Conservation (phyloP, 2,797 vertebrate species). For the Spatula clypeata region DNA sequence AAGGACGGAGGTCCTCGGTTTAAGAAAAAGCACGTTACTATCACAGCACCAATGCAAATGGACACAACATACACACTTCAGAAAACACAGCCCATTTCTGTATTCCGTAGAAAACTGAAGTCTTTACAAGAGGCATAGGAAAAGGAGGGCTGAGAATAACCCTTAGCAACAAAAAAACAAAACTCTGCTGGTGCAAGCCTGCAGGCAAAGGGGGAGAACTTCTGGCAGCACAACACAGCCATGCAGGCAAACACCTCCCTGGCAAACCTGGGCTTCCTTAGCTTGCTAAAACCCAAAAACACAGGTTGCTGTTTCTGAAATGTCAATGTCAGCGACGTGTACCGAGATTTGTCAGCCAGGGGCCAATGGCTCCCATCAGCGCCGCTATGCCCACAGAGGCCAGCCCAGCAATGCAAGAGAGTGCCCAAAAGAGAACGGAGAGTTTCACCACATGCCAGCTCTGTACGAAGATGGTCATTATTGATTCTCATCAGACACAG, state of each 20-base stretch:
- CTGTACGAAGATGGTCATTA: not conserved
- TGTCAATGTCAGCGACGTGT: rapidly evolving
- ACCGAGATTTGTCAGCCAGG: not conserved
- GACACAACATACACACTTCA: too few species aligned
- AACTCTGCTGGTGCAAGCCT: rapidly evolving
- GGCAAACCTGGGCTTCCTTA: rapidly evolving
- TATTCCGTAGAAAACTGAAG: not conserved
- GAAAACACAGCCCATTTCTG: not conserved
- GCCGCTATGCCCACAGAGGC: not conserved
- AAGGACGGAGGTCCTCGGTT: rapidly evolving
- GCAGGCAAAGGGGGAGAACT: rapidly evolving
- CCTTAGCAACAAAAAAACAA: rapidly evolving
- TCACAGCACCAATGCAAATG: not conserved
- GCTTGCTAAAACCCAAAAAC: not conserved
- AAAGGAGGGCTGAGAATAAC: not conserved
- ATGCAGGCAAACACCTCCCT: rapidly evolving
- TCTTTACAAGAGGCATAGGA: not conserved
- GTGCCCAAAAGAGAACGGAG: not conserved
- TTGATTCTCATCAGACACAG: slow-evolving; percentile 34
- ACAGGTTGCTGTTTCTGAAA: not conserved
- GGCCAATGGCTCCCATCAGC: not conserved
- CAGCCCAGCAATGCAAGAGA: not conserved
- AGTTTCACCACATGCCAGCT: slow-evolving; percentile 1
- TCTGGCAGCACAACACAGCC: rapidly evolving
- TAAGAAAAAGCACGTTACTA: not conserved